Evolutionary conservation across 2,797 vertebrate species (phyloP).

Genomic region (Diglossa cyanea): DNA sequence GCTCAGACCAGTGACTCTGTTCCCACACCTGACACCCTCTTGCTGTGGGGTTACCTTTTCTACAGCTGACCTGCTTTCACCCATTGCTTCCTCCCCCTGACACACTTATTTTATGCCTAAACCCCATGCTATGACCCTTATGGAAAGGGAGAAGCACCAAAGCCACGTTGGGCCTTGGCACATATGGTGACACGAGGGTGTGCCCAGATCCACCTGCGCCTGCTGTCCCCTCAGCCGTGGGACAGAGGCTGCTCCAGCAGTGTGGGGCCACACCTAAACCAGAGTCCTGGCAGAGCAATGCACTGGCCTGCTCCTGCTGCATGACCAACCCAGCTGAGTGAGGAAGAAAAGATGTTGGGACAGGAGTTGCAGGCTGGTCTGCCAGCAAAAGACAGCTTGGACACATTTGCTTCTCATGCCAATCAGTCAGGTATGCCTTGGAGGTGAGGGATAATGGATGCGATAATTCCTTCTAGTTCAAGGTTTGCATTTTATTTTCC

Average conservation of each 20-base stretch:
- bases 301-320: neutral
- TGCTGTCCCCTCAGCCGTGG: fast-evolving
- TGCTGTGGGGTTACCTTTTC: neutral
- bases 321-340: neutral
- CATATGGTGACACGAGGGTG: fast-evolving
- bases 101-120: neutral
- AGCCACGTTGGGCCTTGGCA: neutral
- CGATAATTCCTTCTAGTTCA: neutral
- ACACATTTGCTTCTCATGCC: neutral
- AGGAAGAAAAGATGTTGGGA: neutral
- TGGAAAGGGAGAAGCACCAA: neutral
- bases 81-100: fast-evolving
- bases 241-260: neutral
- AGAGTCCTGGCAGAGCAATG: neutral
- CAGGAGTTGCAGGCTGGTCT: neutral
- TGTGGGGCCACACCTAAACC: fast-evolving
- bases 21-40: neutral
- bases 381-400: neutral
- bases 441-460: neutral
- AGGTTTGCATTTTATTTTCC: neutral
- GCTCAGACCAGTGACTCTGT: neutral
- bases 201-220: neutral
- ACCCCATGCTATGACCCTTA: fast-evolving
- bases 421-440: neutral
- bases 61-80: neutral